These are phyloP conservation scores for Lordiphosa collinella DNA, from an alignment of 1,140 invertebrate species.

Conservation along the genomic window DNA sequence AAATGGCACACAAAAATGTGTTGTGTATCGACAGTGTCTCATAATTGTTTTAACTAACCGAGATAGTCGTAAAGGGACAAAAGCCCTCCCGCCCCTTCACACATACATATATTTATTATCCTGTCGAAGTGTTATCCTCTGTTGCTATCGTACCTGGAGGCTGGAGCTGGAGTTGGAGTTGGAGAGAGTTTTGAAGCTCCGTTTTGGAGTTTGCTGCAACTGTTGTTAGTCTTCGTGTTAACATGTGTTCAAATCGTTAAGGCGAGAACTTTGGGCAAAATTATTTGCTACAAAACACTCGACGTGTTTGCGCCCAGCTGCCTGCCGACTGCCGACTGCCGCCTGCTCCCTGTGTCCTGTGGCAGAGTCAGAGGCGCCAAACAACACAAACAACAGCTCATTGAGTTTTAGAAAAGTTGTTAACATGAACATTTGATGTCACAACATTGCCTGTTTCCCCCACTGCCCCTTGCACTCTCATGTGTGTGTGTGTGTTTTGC, in stretches of 20 bases:
- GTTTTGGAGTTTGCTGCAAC: constrained; percentile 38
- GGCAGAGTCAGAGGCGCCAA: constrained; percentile 25
- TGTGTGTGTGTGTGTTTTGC: constrained; percentile 17
- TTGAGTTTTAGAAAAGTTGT: constrained; percentile 77
- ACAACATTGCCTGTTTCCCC: constrained; percentile 49
- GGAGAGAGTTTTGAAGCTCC: constrained; percentile 1
- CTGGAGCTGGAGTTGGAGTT: constrained; percentile 4
- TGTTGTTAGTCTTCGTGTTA: constrained; percentile 72
- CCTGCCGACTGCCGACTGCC: constrained; percentile 4
- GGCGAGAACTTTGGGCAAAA: constrained; percentile 76
- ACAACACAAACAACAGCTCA: constrained; percentile 76
- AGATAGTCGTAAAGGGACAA: too few species aligned
- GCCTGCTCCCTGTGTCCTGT: constrained; percentile 1
- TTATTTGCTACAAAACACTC: constrained; percentile 76
- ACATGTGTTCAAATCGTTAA: constrained; percentile 77
- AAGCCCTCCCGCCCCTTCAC: too few species aligned
- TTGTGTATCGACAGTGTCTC: too few species aligned
- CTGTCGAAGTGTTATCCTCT: constrained; percentile 70
- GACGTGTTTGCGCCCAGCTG: constrained; percentile 68
- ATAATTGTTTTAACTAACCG: too few species aligned
- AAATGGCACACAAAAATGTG: too few species aligned
- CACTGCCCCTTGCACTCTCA: not conserved
- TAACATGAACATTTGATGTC: constrained; percentile 77
- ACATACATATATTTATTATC: constrained; percentile 58
- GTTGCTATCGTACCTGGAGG: constrained; percentile 32